Evolutionary conservation across 2,888 invertebrate species (phyloP).

Genomic region (Acronicta psi): DNA sequence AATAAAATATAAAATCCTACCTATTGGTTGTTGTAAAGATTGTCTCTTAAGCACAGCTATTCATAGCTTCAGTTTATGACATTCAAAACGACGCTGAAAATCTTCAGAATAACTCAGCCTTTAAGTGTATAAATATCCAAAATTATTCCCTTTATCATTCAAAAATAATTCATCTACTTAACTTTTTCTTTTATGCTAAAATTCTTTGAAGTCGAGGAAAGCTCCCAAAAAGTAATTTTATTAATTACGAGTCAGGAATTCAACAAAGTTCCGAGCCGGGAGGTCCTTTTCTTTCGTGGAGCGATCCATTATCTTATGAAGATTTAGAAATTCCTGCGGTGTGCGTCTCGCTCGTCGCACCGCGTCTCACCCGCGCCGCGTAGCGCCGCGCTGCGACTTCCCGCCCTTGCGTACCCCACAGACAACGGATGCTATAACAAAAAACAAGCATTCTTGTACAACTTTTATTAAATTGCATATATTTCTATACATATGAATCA

Average conservation of each 20-base stretch:
- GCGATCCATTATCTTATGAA: slow-evolving; percentile 89
- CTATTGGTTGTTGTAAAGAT: neutral
- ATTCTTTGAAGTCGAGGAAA: slow-evolving; percentile 88
- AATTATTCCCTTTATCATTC: slow-evolving; percentile 87
- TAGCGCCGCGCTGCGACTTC: slow-evolving; percentile 24
- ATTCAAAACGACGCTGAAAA: slow-evolving; percentile 57
- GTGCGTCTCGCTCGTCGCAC: slow-evolving; percentile 67
- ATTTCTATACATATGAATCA: slow-evolving; percentile 32
- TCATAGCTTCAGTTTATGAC: slow-evolving; percentile 25
- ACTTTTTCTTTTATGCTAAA: slow-evolving; percentile 88
- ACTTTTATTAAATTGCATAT: slow-evolving; percentile 57
- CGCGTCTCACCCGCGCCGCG: slow-evolving; percentile 26
- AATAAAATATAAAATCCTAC: neutral
- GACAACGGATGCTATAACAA: slow-evolving; percentile 40
- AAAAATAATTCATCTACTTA: slow-evolving; percentile 88
- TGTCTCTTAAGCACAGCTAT: slow-evolving; percentile 23
- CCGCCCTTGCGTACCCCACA: slow-evolving; percentile 28
- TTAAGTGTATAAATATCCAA: slow-evolving; percentile 82
- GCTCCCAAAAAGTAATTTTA: slow-evolving; percentile 89
- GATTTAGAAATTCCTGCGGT: slow-evolving; percentile 88
- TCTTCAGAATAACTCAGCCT: slow-evolving; percentile 67
- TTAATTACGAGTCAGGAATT: slow-evolving; percentile 89
- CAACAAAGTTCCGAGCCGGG: slow-evolving; percentile 86
- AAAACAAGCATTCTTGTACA: slow-evolving; percentile 53
- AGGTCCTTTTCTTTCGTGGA: slow-evolving; percentile 86